Evolutionary conservation across 2,888 invertebrate species (phyloP), one percentile per base, ranked within the genome.

Genomic region (Quadroppia sp.): DNA sequence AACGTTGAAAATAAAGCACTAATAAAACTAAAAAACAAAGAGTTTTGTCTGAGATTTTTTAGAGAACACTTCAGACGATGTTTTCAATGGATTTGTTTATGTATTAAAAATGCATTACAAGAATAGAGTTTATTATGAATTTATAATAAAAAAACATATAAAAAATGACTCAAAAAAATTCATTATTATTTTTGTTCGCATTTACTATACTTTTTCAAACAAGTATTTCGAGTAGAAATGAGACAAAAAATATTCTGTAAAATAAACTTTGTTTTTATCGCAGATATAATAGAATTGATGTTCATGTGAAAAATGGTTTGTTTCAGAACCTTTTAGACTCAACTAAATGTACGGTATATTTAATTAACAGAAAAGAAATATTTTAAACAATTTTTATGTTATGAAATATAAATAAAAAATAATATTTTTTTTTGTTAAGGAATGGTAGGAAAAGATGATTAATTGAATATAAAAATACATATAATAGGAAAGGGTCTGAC

Each of bases 21-120:
- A 50, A 20, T 50, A 20, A 50, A 50, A n/a, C n/a, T 50, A 50
- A 11, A 50, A 50, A 50, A 17, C n/a, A 50, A 50, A 48, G n/a
- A 50, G 20, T 20, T 20, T 3, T n/a, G 50, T 50, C 50, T 50
- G 50, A 50, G 7, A 4, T 50, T 7, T n/a, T 6, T 20, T 7
- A 50, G n/a, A n/a, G n/a, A 50, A 50, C 45, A 17, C 13, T 45
- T 45, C 6, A 45, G 45, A 45, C 45, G 45, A 45, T 45, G 13
- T n/a, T n/a, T n/a, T n/a, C 6, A 3, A 45, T 17, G 13, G 45
- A 13, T 17, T 13, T 17, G 45, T 13, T 17, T 45, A 17, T 45
- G 45, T 45, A 45, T 45, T 45, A 17, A 2, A 45, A 45, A 45
- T 45, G 13, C 45, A 45, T 45, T 45, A 45, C 15, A 45, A 45